phyloP scores from a whole-genome alignment of 1,140 invertebrate genomes.

The Ooceraea biroi region DNA sequence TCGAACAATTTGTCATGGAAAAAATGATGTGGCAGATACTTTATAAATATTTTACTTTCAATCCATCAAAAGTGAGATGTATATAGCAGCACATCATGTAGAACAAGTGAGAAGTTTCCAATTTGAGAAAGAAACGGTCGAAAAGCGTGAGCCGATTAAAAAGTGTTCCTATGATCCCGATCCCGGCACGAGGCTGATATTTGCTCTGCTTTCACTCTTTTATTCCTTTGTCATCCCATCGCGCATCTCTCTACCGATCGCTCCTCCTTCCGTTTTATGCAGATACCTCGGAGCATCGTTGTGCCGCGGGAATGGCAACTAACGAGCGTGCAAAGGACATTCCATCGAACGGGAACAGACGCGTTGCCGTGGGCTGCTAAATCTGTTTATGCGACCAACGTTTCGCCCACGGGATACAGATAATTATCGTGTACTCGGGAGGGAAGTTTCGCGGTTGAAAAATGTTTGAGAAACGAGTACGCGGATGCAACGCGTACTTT shows the following conservation, averaged over 20 bases:
- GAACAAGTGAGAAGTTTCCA: neutral
- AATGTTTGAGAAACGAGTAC: constrained; percentile 11
- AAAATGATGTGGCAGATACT: too few species aligned
- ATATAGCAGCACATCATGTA: too few species aligned
- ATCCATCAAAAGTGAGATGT: too few species aligned
- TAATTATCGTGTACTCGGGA: constrained; percentile 30
- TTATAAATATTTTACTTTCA: too few species aligned
- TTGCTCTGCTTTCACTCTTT: constrained; percentile 14
- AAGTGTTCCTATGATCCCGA: neutral
- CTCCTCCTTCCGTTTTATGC: constrained; percentile 28
- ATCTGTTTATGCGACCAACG: constrained; percentile 36
- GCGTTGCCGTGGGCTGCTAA: constrained; percentile 21
- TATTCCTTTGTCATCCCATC: constrained; percentile 27
- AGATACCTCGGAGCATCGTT: constrained; percentile 22
- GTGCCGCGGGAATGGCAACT: constrained; percentile 41
- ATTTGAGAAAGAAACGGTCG: neutral
- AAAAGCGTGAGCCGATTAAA: neutral
- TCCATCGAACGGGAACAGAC: constrained; percentile 34
- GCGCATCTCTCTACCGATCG: neutral
- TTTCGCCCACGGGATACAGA: neutral
- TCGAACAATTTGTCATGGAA: too few species aligned
- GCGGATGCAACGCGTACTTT: constrained; percentile 33
- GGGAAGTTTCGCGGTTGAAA: constrained; percentile 31
- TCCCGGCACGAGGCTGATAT: neutral
- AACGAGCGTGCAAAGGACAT: constrained; percentile 73